phyloP scores from a whole-genome alignment of 2,888 invertebrate genomes.

The Allolobophora icterica region DNA sequence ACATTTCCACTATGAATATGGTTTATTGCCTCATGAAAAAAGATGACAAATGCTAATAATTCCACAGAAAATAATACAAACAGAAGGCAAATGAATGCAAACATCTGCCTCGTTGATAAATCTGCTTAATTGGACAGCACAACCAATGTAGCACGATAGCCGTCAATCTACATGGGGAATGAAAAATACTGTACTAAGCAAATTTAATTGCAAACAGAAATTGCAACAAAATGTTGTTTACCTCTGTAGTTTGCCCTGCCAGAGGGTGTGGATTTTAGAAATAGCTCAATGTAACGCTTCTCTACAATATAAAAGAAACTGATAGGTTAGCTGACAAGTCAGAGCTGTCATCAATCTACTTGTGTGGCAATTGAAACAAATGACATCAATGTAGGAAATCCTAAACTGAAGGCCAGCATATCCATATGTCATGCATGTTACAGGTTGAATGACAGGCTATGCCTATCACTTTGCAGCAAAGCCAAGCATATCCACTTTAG shows the following conservation, averaged over 20 bases:
- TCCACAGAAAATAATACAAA: too few species aligned
- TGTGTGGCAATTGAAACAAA: background rate
- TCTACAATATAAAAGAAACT: conserved; percentile 54
- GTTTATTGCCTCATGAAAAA: too few species aligned
- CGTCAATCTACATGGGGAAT: background rate
- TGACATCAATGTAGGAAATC: too few species aligned
- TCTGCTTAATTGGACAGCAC: background rate
- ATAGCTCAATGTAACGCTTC: conserved; percentile 84
- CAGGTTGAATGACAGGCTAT: too few species aligned
- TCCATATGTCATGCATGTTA: too few species aligned
- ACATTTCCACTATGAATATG: too few species aligned
- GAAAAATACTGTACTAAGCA: background rate
- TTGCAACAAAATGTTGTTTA: background rate
- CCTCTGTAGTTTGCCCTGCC: conserved; percentile 26
- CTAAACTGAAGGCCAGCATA: too few species aligned
- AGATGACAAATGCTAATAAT: too few species aligned
- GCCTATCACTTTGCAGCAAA: too few species aligned
- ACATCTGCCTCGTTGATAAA: background rate
- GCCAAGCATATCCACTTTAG: too few species aligned
- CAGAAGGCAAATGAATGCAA: background rate
- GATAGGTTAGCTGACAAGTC: too few species aligned
- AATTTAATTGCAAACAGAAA: background rate
- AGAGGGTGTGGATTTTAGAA: conserved; percentile 72
- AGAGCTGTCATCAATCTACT: background rate
- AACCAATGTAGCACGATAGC: background rate